Evolutionary conservation across 2,888 invertebrate species (phyloP).

Genomic region (Hydraecia micacea): DNA sequence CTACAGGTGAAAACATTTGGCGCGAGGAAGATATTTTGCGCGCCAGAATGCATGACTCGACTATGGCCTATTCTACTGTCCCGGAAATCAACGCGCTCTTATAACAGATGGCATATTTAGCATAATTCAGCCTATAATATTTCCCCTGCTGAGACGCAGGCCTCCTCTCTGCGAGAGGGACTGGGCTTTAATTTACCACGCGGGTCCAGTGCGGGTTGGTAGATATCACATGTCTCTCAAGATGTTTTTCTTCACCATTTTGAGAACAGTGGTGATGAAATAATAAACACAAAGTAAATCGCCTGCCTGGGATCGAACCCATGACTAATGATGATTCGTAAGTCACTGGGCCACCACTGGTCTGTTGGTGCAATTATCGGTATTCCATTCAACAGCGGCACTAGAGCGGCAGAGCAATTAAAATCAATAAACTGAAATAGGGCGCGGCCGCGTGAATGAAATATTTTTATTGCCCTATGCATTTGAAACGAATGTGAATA

Average conservation of each 20-base stretch:
- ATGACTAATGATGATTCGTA: too few relatives aligned
- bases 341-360: too few relatives aligned
- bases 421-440: not conserved
- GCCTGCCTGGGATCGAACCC: too few relatives aligned
- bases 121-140: not conserved
- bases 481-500: not conserved
- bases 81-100: not conserved
- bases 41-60: conserved; percentile 41
- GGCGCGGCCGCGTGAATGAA: not conserved
- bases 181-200: too few relatives aligned
- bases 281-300: not conserved
- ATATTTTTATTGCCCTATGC: conserved; percentile 11
- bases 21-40: conserved; percentile 25
- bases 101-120: not conserved
- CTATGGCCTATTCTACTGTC: conserved; percentile 14
- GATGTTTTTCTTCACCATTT: too few relatives aligned
- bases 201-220: too few relatives aligned
- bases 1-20: conserved; percentile 48
- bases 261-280: not conserved
- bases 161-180: not conserved
- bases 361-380: not conserved
- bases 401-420: not conserved
- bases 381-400: not conserved
- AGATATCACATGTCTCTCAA: too few relatives aligned
- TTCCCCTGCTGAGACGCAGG: not conserved